A percentile compares a stretch with the other conserved stretches of the same genome.
phyloP scores from a whole-genome alignment of 2,797 vertebrate genomes.

The Pseudochirops cupreus region DNA sequence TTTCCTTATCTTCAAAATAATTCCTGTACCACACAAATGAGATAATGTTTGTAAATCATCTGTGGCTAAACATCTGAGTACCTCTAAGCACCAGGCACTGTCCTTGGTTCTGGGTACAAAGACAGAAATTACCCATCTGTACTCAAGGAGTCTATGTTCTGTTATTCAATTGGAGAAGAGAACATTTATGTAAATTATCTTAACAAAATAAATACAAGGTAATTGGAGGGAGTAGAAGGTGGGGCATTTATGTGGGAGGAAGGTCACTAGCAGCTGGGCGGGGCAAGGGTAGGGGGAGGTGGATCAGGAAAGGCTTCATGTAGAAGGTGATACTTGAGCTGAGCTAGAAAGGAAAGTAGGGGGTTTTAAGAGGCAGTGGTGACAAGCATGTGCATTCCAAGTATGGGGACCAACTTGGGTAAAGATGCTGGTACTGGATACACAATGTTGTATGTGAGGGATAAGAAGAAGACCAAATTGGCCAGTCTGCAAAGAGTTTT shows the following conservation, averaged over 20 bases:
- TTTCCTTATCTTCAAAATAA: conserved; percentile 23
- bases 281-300: background rate
- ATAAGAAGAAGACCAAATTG: background rate
- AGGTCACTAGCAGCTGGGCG: background rate
- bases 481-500: background rate
- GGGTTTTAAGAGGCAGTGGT: background rate
- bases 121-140: background rate
- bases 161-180: background rate
- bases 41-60: background rate
- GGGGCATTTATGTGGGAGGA: background rate
- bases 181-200: background rate
- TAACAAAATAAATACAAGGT: background rate
- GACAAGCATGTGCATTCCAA: background rate
- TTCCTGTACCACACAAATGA: background rate
- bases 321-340: background rate
- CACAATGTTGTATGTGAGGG: background rate
- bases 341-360: background rate
- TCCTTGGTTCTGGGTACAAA: background rate
- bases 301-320: background rate
- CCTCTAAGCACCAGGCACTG: background rate
- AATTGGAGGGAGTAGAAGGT: background rate
- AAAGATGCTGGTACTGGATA: background rate
- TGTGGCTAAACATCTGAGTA: background rate
- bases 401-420: background rate
- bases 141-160: background rate